Conservation (phyloP, 2,113 vertebrate genomes). For the Pongo pygmaeus region DNA sequence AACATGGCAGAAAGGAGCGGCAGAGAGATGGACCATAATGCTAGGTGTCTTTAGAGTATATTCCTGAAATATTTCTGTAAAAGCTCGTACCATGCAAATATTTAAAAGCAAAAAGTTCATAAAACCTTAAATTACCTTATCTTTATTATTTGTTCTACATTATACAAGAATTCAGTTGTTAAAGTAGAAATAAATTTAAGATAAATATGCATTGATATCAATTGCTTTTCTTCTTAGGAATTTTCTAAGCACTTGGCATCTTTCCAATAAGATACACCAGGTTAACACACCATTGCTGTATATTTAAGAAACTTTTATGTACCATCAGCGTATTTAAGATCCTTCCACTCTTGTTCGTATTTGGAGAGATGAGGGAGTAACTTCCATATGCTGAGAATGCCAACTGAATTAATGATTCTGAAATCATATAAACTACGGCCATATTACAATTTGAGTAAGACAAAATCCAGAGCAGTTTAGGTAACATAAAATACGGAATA, state of each 20-base stretch:
- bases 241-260: background rate
- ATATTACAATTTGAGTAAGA: conserved; percentile 58
- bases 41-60: too few relatives aligned
- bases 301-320: background rate
- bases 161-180: background rate
- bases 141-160: background rate
- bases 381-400: background rate
- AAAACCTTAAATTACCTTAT: background rate
- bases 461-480: conserved; percentile 70
- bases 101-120: background rate
- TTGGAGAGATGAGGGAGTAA: background rate
- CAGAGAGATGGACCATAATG: accelerated
- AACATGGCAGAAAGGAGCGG: background rate
- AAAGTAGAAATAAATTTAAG: background rate
- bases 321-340: background rate
- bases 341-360: conserved; percentile 2
- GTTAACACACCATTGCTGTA: background rate
- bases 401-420: conserved; percentile 71
- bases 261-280: background rate
- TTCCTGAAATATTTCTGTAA: background rate
- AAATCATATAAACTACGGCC: conserved; percentile 54
- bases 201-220: background rate
- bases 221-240: background rate
- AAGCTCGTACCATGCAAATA: background rate
- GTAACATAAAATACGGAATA: conserved; percentile 71